phyloP scores from a whole-genome alignment of 2,797 vertebrate genomes.

The Poecilia gillii region DNA sequence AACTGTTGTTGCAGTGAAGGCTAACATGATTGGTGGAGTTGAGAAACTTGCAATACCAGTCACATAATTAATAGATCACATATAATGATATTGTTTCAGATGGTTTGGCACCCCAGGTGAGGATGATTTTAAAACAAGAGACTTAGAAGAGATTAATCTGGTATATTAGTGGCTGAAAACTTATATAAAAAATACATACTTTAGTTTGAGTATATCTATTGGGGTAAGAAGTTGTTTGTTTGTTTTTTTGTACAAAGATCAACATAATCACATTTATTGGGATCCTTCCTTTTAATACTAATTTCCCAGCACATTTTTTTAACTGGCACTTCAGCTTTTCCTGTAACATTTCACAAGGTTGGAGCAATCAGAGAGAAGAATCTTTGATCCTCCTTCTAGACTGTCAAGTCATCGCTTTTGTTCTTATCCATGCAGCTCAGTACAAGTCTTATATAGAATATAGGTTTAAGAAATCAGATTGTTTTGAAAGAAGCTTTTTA shows the following conservation, averaged over 20 bases:
- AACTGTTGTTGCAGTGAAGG: slow-evolving; percentile 35
- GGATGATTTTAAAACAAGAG: not conserved
- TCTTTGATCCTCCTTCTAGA: not conserved
- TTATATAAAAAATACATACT: not conserved
- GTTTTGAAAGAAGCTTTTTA: not conserved
- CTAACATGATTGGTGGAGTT: slow-evolving; percentile 27
- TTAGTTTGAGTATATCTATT: not conserved
- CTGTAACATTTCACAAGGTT: not conserved
- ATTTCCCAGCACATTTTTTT: not conserved
- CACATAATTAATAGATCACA: slow-evolving; percentile 11
- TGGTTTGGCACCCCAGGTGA: not conserved
- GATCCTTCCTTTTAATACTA: not conserved
- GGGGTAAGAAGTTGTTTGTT: not conserved
- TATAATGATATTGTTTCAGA: slow-evolving; percentile 22
- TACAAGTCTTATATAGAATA: not conserved
- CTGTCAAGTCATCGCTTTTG: not conserved
- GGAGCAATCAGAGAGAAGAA: not conserved
- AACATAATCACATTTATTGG: not conserved
- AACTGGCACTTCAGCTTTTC: not conserved
- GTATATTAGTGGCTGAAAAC: not conserved
- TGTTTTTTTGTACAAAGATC: not conserved
- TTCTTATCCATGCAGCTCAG: not conserved
- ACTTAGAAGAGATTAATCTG: not conserved
- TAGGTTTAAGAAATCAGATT: not conserved
- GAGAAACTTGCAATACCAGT: slow-evolving; percentile 27